Evolutionary conservation across 64 coral and sea anemone genomes (phyloP).

Genomic region (Montipora cactus): DNA sequence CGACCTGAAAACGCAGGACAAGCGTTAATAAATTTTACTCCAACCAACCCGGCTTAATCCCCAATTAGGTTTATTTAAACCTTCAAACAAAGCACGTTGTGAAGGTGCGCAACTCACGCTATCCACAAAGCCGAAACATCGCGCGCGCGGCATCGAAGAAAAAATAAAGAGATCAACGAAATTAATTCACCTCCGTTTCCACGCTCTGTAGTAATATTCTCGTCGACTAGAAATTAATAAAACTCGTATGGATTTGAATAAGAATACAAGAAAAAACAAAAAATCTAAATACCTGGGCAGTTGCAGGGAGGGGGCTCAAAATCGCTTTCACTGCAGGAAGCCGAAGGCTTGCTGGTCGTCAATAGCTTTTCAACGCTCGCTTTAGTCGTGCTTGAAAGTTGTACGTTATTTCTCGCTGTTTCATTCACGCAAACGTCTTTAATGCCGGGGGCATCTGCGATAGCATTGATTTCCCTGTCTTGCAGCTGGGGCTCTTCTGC

Average conservation of each 20-base stretch:
- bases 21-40: slow-evolving; percentile 77
- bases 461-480: slow-evolving; percentile 16
- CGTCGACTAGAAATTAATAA: slow-evolving; percentile 25
- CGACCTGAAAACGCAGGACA: slow-evolving; percentile 8
- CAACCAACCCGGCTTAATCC: slow-evolving; percentile 82
- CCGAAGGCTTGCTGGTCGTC: slow-evolving; percentile 55
- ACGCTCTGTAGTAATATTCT: slow-evolving; percentile 9
- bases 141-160: slow-evolving; percentile 14
- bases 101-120: slow-evolving; percentile 61
- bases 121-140: slow-evolving; percentile 48
- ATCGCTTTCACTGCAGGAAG: slow-evolving; percentile 75
- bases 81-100: slow-evolving; percentile 93
- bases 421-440: slow-evolving; percentile 29
- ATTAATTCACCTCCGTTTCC: neutral
- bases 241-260: slow-evolving; percentile 70
- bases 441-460: neutral
- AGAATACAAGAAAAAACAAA: slow-evolving; percentile 74
- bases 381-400: neutral
- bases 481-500: slow-evolving; percentile 9
- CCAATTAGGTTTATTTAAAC: slow-evolving; percentile 97
- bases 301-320: slow-evolving; percentile 81
- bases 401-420: slow-evolving; percentile 33
- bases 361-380: slow-evolving; percentile 42
- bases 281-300: slow-evolving; percentile 95
- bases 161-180: slow-evolving; percentile 27